Percentiles rank a stretch among this genome's conserved stretches.
phyloP scores from a whole-genome alignment of 2,113 vertebrate species.

The Lasiurus cinereus region DNA sequence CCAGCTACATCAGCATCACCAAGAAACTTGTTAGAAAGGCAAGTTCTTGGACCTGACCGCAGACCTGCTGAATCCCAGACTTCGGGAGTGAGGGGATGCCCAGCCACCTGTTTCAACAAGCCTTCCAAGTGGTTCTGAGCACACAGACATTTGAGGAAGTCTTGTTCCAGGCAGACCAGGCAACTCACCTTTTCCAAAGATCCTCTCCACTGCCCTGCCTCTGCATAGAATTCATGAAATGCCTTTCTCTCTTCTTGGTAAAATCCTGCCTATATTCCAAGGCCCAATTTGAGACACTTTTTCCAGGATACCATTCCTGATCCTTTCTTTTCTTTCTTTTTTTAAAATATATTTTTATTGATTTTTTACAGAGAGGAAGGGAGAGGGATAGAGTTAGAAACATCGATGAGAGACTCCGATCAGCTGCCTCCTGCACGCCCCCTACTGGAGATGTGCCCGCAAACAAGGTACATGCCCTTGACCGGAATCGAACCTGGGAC shows the following conservation, averaged over 20 bases:
- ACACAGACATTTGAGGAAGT: not conserved
- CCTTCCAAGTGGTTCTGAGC: not conserved
- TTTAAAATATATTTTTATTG: too few relatives aligned
- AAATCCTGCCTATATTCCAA: not conserved
- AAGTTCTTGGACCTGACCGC: not conserved
- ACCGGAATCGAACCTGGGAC: too few relatives aligned
- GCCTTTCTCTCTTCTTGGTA: not conserved
- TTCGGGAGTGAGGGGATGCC: not conserved
- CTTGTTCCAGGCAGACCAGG: not conserved
- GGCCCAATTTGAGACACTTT: not conserved
- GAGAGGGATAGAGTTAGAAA: too few relatives aligned
- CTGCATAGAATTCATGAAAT: not conserved
- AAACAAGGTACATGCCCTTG: too few relatives aligned
- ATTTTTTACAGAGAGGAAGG: too few relatives aligned
- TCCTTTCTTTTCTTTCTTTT: not conserved
- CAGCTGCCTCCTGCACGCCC: too few relatives aligned
- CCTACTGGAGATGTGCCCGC: too few relatives aligned
- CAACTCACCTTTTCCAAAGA: not conserved
- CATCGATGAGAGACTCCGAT: too few relatives aligned
- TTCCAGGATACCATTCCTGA: not conserved
- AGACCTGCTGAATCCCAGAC: not conserved
- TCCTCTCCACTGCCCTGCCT: not conserved
- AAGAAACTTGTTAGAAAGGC: not conserved
- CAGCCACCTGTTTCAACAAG: not conserved
- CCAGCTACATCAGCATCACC: not conserved